Conservation (phyloP, 2,113 vertebrate genomes). For the Casuarius casuarius region DNA sequence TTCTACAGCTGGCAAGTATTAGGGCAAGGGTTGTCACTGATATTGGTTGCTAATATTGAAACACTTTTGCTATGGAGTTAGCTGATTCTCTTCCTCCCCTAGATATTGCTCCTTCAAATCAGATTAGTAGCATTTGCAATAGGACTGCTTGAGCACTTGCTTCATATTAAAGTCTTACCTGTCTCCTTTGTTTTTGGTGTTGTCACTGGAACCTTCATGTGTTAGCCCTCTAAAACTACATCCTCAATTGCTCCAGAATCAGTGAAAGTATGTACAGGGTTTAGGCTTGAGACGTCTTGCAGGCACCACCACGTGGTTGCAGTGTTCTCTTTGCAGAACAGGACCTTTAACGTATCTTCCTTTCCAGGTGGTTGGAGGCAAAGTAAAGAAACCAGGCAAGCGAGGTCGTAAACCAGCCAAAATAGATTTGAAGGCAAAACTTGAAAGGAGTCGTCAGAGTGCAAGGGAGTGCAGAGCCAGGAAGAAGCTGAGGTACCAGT, state of each 20-base stretch:
- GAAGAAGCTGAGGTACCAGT: slow-evolving; percentile 96
- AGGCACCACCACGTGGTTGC: neutral
- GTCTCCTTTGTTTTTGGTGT: neutral
- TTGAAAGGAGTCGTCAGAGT: slow-evolving; percentile 96
- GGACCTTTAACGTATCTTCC: neutral
- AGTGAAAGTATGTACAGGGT: neutral
- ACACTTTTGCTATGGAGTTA: neutral
- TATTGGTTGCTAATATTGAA: neutral
- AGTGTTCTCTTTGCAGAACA: neutral
- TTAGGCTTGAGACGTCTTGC: neutral
- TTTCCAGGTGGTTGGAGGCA: slow-evolving; percentile 88
- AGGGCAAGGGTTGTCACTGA: neutral
- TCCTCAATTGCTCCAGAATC: neutral
- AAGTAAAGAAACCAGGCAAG: slow-evolving; percentile 97
- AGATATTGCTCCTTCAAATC: neutral
- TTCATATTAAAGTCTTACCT: neutral
- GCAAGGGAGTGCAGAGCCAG: slow-evolving; percentile 93
- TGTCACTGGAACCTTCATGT: neutral
- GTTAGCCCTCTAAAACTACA: neutral
- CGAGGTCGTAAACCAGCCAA: slow-evolving; percentile 96
- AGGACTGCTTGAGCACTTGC: neutral
- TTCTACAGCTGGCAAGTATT: neutral
- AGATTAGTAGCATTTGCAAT: neutral
- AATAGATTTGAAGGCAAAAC: slow-evolving; percentile 96
- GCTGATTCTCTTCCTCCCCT: neutral